These are phyloP conservation scores for Dysmachus trigonus DNA, from an alignment of 2,888 invertebrate species.

Conservation along the genomic window DNA sequence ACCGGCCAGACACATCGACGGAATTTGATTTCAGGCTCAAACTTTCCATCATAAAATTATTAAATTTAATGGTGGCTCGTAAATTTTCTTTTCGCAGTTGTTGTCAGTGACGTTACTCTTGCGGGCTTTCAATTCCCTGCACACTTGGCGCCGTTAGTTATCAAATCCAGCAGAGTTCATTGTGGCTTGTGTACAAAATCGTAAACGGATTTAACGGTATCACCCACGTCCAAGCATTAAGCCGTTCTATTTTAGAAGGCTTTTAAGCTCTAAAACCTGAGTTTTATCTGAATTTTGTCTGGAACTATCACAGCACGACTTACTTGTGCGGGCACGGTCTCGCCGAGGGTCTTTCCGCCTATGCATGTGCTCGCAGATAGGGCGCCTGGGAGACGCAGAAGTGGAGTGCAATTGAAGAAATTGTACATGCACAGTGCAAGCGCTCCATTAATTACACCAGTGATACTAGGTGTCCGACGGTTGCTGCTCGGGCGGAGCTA, in stretches of 20 bases:
- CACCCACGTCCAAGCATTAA: conserved; percentile 45
- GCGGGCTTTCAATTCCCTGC: background rate
- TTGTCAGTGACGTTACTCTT: background rate
- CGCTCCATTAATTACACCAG: conserved; percentile 33
- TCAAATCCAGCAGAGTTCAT: conserved; percentile 44
- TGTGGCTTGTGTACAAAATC: conserved; percentile 45
- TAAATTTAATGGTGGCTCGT: conserved; percentile 24
- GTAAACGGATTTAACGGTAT: conserved; percentile 46
- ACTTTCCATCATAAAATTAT: conserved; percentile 25
- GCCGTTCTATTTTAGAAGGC: conserved; percentile 44
- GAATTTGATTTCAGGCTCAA: background rate
- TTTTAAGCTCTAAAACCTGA: conserved; percentile 45
- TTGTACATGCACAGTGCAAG: conserved; percentile 36
- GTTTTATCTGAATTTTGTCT: conserved; percentile 44
- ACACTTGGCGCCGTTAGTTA: conserved; percentile 38
- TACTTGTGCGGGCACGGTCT: background rate
- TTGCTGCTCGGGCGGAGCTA: conserved; percentile 5
- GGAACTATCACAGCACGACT: conserved; percentile 36
- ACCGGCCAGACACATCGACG: background rate
- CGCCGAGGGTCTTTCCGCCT: background rate
- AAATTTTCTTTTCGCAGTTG: conserved; percentile 1
- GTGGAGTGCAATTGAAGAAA: conserved; percentile 31
- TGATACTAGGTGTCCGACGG: conserved; percentile 23
- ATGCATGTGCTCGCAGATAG: background rate
- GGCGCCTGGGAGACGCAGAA: background rate